Evolutionary conservation across 2,797 vertebrate genomes (phyloP), one percentile per base, ranked within the genome.

Genomic region (Cynopterus sphinx): DNA sequence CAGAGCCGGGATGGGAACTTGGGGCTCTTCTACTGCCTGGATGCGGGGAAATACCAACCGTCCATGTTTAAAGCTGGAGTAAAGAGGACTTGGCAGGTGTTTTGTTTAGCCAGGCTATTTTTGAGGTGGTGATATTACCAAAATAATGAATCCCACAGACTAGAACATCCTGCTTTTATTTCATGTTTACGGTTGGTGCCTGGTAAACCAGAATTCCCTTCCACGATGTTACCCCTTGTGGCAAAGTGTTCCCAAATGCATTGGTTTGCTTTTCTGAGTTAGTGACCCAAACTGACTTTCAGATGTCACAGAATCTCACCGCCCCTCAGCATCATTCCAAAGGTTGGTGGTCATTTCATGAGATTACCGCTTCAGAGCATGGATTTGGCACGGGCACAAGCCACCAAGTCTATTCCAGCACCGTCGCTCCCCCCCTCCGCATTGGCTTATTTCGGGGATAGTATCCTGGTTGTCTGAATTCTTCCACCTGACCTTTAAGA

Each of bases 191-290:
- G 49, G 55, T 63, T 87, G 78, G 68, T 22, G 94, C 39, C 15
- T 49, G 68, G 26, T 88, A 86, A 92, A 65, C 51, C 51, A 81
- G 73, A 77, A 65, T 88, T 90, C 39, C 33, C 13, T 21, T 53
- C 33, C 33, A 10, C 3, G 65, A 49, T 31, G 41, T 33, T 21
- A 10, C 31, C 24, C 51, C 28, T 81, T 84, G 36, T 46, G 43
- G 63, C 31, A 73, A 94, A 81, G 11, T 71, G 65, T 89, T 41
- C 16, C 13, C 71, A 73, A 86, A 75, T 19, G 21, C 46, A 39
- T 53, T n/a, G 36, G 11, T 67, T 86, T 68, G 55, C 19, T 93
- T 79, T 94, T 85, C 92, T 87, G 59, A 91, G 21, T 74, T 49
- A 63, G 11, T 71, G 46, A 71, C 28, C 51, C 9, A 24, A 46